These are phyloP conservation scores for Strix occidentalis DNA, from an alignment of 2,797 vertebrate genomes.

Conservation along the genomic window DNA sequence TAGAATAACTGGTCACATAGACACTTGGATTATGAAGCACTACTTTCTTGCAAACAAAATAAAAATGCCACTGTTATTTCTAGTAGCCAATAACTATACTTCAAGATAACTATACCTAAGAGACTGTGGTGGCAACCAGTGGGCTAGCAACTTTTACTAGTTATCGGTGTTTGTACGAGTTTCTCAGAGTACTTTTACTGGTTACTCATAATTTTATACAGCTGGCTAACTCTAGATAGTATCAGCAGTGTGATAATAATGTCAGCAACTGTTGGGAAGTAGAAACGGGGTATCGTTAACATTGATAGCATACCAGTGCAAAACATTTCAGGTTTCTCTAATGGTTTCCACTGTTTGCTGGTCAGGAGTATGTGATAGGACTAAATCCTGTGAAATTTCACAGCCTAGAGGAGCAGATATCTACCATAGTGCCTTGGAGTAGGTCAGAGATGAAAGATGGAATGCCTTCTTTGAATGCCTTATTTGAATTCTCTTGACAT, in stretches of 20 bases:
- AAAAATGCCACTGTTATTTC: background rate
- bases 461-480: background rate
- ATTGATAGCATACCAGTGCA: background rate
- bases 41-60: background rate
- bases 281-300: background rate
- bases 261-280: background rate
- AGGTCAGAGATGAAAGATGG: background rate
- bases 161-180: background rate
- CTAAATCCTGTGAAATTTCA: background rate
- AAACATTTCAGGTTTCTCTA: background rate
- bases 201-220: background rate
- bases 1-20: background rate
- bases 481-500: background rate
- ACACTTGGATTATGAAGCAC: background rate
- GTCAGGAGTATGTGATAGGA: background rate
- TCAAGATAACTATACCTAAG: background rate
- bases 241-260: background rate
- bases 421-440: background rate
- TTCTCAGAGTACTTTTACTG: background rate
- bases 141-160: background rate
- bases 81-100: background rate
- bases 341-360: background rate
- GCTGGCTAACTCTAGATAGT: background rate
- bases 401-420: background rate
- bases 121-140: background rate